Evolutionary conservation across 2,888 invertebrate species (phyloP), one percentile per base, ranked within the genome.

Genomic region (Plutella xylostella): DNA sequence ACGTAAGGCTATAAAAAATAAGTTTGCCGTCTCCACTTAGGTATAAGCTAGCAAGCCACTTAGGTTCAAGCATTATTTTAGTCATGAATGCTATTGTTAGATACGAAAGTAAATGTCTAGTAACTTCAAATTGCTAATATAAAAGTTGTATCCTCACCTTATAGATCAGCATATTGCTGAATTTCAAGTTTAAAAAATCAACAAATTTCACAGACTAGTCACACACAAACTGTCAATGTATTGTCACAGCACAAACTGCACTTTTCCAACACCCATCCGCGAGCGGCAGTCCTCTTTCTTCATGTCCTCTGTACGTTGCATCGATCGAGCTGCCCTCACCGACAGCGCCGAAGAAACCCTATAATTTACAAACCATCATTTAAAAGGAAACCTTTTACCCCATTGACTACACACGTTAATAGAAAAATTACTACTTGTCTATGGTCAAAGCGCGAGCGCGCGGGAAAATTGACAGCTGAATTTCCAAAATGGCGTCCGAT

Each of bases 291-390:
- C n/a, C n/a, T n/a, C n/a, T n/a, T n/a, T 42, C 30, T 12, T 31
- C 19, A 14, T 21, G 28, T 33, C 34, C 42, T 34, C 42, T 21
- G 21, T 34, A 21, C 42, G 31, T 25, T 39, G 30, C 6, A n/a
- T 30, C 41, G 22, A 18, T 12, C 30, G 14, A 42, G 19, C 11
- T 14, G 18, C 20, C 38, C 12, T 30, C 30, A 14, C 20, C 51
- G 47, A 37, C 50, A 70, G 59, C 64, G 65, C 66, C 65, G 56
- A 60, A 69, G 64, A 76, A 77, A 74, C 57, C 78, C 83, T 83
- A 77, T 69, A 83, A 83, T 80, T 78, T 65, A 71, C 57, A 70
- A 69, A 71, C 64, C 64, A 63, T 56, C 60, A 54, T 61, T 75
- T 75, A 72, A 66, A 68, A 68, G 62, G 64, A 70, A 68, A 68